Conservation (phyloP, 2,888 invertebrate species). For the Drosophila flavopinicola region DNA sequence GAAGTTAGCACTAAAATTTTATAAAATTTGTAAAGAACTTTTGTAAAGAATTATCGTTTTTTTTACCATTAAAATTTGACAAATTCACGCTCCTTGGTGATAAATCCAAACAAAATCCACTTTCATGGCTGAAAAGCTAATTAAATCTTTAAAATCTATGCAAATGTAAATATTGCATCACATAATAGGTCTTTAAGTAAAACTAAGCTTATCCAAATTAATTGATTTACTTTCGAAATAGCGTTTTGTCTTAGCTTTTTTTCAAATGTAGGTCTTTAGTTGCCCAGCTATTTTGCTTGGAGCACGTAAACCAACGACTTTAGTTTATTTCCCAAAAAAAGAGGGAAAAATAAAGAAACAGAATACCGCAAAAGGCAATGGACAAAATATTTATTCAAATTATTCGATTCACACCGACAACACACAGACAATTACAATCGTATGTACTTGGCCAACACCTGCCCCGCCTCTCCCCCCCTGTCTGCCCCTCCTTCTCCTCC, state of each 20-base stretch:
- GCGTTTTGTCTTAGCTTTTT: not conserved
- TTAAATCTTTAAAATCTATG: no score
- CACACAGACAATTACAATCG: slow-evolving; percentile 26
- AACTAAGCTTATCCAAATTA: not conserved
- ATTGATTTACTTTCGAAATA: not conserved
- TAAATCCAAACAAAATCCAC: no score
- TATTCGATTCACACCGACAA: slow-evolving; percentile 67
- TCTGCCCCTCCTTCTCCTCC: not conserved
- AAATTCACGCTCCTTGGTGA: no score
- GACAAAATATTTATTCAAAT: slow-evolving; percentile 77
- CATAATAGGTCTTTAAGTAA: no score
- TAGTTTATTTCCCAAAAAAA: slow-evolving; percentile 56
- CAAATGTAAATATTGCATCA: no score
- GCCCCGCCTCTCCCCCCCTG: slow-evolving; percentile 12
- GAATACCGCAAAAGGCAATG: slow-evolving; percentile 77
- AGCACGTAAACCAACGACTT: slow-evolving; percentile 23
- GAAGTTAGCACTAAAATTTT: no score
- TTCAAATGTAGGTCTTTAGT: slow-evolving; percentile 41
- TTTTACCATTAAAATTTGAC: no score
- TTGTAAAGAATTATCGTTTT: no score
- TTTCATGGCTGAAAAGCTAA: no score
- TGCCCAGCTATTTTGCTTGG: no score
- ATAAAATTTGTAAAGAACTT: no score
- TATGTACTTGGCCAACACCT: slow-evolving; percentile 48
- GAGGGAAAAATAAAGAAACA: slow-evolving; percentile 28